phyloP scores from a whole-genome alignment of 2,888 invertebrate genomes.

The Cerastis leucographa region DNA sequence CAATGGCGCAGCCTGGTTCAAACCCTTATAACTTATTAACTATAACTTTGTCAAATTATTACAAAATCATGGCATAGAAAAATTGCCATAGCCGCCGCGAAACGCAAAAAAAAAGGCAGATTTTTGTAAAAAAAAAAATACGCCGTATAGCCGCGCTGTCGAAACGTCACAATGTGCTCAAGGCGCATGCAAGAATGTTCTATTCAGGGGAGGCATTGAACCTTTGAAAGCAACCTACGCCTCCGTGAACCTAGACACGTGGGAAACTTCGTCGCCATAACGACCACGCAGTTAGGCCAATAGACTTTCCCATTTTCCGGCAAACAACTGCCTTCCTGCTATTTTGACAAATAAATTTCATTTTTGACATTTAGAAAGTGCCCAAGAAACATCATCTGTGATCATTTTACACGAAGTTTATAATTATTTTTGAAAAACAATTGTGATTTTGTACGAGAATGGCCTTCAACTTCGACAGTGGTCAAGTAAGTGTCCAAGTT shows the following conservation, averaged over 20 bases:
- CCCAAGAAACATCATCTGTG: slow-evolving; percentile 73
- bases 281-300: slow-evolving; percentile 85
- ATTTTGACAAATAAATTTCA: slow-evolving; percentile 68
- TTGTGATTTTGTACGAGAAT: slow-evolving; percentile 70
- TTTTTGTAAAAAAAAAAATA: too few species aligned
- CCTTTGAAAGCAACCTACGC: slow-evolving; percentile 60
- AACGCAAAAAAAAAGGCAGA: too few species aligned
- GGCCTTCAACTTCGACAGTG: slow-evolving; percentile 87
- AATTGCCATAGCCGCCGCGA: too few species aligned
- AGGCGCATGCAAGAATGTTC: slow-evolving; percentile 55
- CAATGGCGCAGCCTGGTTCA: too few species aligned
- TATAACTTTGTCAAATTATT: too few species aligned
- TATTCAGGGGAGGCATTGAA: slow-evolving; percentile 66
- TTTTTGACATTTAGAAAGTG: slow-evolving; percentile 58
- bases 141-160: too few species aligned
- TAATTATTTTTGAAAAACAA: slow-evolving; percentile 33
- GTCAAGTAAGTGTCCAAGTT: slow-evolving; percentile 80
- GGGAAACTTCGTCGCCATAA: slow-evolving; percentile 74
- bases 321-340: slow-evolving; percentile 64
- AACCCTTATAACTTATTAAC: too few species aligned
- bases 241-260: slow-evolving; percentile 51
- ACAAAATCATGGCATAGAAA: too few species aligned
- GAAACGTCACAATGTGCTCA: slow-evolving; percentile 30
- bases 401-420: slow-evolving; percentile 61
- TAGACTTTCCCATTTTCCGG: slow-evolving; percentile 81